Conservation (phyloP, 2,113 vertebrate genomes). For the Actenoides lindsayi region DNA sequence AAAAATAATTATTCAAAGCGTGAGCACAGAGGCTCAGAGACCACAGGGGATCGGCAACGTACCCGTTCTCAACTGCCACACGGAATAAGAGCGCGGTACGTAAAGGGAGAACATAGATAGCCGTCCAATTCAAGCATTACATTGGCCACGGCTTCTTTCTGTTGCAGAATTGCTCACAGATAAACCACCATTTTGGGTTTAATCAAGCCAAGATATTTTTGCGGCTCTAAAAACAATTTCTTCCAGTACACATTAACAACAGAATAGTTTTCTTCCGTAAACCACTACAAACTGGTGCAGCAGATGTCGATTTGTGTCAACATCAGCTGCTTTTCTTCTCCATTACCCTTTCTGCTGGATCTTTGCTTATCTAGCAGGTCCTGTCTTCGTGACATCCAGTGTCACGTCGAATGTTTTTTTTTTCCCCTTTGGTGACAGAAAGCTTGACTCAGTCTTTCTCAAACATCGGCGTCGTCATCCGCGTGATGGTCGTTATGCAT, state of each 20-base stretch:
- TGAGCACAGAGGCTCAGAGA: not conserved
- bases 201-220: not conserved
- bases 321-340: conserved; percentile 62
- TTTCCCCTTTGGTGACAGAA: not conserved
- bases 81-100: not conserved
- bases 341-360: conserved; percentile 23
- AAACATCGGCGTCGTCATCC: not conserved
- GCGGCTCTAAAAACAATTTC: not conserved
- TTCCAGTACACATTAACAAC: not conserved
- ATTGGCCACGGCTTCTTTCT: not conserved
- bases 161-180: not conserved
- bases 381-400: not conserved
- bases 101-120: not conserved
- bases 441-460: not conserved
- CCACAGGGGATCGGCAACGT: not conserved
- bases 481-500: not conserved
- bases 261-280: not conserved
- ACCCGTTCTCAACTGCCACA: not conserved
- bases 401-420: not conserved
- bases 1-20: not conserved
- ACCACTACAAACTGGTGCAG: not conserved
- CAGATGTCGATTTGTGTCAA: conserved; percentile 33
- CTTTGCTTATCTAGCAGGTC: conserved; percentile 46
- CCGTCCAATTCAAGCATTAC: not conserved
- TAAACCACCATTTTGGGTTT: not conserved